Conservation (phyloP, 1,140 invertebrate genomes). For the Acromyrmex charruanus region DNA sequence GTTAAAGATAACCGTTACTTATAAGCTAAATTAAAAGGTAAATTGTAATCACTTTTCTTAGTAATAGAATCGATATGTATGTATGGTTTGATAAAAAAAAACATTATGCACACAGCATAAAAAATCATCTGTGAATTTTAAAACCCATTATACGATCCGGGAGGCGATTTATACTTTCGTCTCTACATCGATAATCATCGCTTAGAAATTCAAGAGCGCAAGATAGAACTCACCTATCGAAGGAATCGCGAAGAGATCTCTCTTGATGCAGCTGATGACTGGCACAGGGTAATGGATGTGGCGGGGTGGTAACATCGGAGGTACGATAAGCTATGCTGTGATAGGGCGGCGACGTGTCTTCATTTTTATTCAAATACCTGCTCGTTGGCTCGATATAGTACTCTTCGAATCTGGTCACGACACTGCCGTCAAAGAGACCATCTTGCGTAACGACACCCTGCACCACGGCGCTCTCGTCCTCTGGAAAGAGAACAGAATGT, state of each 20-base stretch:
- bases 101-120: neutral
- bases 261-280: conserved; percentile 85
- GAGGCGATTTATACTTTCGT: neutral
- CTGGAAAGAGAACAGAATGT: conserved; percentile 86
- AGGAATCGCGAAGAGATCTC: conserved; percentile 68
- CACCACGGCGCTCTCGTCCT: conserved; percentile 93
- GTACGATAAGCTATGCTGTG: conserved; percentile 95
- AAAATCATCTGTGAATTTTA: conserved; percentile 6
- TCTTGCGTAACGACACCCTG: conserved; percentile 94
- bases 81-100: neutral
- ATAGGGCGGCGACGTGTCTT: conserved; percentile 86
- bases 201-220: neutral
- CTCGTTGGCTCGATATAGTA: conserved; percentile 95
- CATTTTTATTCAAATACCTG: conserved; percentile 88
- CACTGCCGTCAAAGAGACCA: conserved; percentile 96
- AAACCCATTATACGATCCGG: neutral
- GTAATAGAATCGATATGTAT: too few relatives aligned
- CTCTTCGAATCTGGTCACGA: conserved; percentile 91
- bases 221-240: conserved; percentile 72
- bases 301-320: conserved; percentile 92
- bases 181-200: neutral
- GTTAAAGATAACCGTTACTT: too few relatives aligned
- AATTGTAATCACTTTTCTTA: too few relatives aligned
- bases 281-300: conserved; percentile 85
- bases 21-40: too few relatives aligned